These are phyloP conservation scores for Sylvia borin DNA, from an alignment of 2,797 vertebrate species.

Conservation along the genomic window DNA sequence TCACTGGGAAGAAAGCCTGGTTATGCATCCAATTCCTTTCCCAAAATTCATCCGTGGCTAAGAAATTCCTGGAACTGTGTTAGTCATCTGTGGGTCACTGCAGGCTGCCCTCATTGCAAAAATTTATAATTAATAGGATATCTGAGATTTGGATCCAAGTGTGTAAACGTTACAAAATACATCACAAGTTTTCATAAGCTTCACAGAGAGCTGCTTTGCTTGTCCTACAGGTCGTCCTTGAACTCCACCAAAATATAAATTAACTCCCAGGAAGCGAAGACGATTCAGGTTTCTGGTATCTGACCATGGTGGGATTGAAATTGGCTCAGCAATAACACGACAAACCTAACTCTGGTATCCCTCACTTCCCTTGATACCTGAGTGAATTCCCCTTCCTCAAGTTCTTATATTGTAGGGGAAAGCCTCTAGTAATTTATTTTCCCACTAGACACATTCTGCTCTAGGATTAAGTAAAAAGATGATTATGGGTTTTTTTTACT, in stretches of 20 bases:
- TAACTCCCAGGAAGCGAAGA: not conserved
- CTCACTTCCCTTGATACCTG: not conserved
- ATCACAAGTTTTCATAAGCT: constrained; percentile 24
- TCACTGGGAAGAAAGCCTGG: not conserved
- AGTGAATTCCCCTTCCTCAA: not conserved
- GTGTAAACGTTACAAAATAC: not conserved
- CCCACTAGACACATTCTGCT: not conserved
- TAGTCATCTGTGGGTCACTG: not conserved
- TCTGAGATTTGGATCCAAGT: not conserved
- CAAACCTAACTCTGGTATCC: not conserved
- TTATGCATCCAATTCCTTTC: not conserved
- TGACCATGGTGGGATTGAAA: not conserved
- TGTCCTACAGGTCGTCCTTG: constrained; percentile 23
- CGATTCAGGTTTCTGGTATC: not conserved
- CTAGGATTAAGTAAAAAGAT: not conserved
- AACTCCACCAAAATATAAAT: constrained; percentile 39
- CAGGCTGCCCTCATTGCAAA: not conserved
- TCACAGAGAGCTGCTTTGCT: constrained; percentile 31
- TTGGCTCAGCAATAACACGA: not conserved
- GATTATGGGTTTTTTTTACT: not conserved
- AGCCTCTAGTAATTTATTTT: not conserved
- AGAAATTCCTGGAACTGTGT: not conserved
- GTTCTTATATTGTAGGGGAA: not conserved
- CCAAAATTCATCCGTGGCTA: not conserved
- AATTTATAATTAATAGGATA: not conserved